Base-by-base conservation (phyloP, 2,797 vertebrate species). In the Nothura maculosa region DNA sequence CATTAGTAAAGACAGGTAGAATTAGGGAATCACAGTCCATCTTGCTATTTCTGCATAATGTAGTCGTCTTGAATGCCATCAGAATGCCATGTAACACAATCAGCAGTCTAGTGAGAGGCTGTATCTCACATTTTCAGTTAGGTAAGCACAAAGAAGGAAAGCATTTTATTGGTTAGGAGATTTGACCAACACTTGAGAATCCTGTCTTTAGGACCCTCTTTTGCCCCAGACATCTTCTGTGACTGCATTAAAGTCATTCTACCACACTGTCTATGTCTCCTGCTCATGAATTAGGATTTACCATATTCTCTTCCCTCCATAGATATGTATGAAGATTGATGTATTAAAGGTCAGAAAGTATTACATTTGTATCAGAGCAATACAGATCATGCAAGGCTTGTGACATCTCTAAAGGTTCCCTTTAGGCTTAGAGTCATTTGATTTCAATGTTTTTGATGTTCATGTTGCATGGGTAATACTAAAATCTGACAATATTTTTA, bases 401-500 rank as follows among this genome's bases (percentile, higher is more conserved):
- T 21, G 16, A 3, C 5, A 47, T 67, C 73, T 91, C 61, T 85
- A n/a, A 82, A 77, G 9, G 7, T 63, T 92, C 7, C 4, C 87
- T n/a, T 25, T 13, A 86, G 10, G 1, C 58, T 86, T 63, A 77
- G 7, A 50, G 47, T 42, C 34, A 47, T 10, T 50, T 2, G 4
- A 50, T 77, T 77, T 85, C 42, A 80, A 36, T 3, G 2, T 62
- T 67, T 69, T 25, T 32, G 38, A 18, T 67, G 34, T 10, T 77
- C 4, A 28, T 38, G 45, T 83, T 81, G 64, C 67, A 40, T n/a
- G 3, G 7, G 47, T 64, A 42, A 47, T 52, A 50, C 38, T 75
- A 61, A 78, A 81, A 84, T 45, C 16, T 43, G n/a, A 64, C 48
- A 48, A 43, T 66, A 55, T 18, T 52, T 89, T 78, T 79, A 47